phyloP scores from a whole-genome alignment of 2,888 invertebrate species.

The Noctua comes region DNA sequence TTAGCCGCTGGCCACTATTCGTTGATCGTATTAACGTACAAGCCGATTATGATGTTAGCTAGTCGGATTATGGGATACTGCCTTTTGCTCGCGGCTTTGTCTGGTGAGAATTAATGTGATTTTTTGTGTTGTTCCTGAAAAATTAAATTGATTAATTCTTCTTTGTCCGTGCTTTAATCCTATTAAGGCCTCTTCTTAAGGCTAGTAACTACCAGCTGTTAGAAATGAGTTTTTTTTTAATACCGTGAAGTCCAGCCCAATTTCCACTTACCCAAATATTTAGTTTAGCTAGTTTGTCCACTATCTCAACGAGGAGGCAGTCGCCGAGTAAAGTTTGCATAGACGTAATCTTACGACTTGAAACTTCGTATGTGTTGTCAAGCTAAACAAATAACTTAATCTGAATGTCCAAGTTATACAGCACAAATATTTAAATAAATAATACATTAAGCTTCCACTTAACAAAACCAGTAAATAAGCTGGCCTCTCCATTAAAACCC shows the following conservation, averaged over 20 bases:
- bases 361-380: background rate
- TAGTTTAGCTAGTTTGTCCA: background rate
- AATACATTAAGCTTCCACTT: too few species aligned
- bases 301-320: background rate
- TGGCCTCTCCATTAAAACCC: background rate
- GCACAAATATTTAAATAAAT: background rate
- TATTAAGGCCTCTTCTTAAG: too few species aligned
- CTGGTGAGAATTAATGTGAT: background rate
- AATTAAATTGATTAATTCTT: background rate
- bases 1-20: constrained; percentile 51
- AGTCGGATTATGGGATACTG: constrained; percentile 43
- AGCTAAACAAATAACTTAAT: background rate
- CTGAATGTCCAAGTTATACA: background rate
- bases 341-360: background rate
- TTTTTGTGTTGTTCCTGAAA: background rate
- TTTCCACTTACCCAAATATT: background rate
- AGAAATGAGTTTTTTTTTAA: too few species aligned
- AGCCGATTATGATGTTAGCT: constrained; percentile 49
- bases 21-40: constrained; percentile 54
- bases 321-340: background rate
- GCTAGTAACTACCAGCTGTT: background rate
- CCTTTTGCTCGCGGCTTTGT: background rate
- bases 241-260: background rate
- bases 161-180: background rate
- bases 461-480: background rate